Base-by-base conservation (phyloP, 2,113 vertebrate genomes). In the Rhinopomastus cyanomelas region DNA sequence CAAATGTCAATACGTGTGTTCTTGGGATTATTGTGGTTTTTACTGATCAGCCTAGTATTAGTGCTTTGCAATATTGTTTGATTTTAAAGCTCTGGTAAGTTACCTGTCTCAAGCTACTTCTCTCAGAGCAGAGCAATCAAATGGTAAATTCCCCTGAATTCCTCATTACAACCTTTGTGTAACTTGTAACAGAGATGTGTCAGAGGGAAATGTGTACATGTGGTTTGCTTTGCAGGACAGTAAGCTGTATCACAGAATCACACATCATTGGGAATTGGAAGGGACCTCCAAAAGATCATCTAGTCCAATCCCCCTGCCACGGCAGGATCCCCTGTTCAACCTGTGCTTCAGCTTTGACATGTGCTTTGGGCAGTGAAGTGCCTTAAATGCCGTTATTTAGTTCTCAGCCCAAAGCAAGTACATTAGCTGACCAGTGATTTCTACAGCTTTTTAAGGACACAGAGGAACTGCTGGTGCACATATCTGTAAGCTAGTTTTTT, bases 401-500 rank as follows among this genome's bases (percentile, higher is more conserved):
- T 8, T 55, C 22, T 74, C 0, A 57, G 65, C 78, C 23, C 1
- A 1, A 22, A 68, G 37, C 39, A 51, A 46, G 21, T 66, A 25
- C 5, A 7, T 49, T 14, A 32, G 32, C 12, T 76, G 56, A 32
- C 27, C 16, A 30, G 52, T 51, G 29, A 3, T 51, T 81, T 34
- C 42, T 48, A 17, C 26, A 42, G 48, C 11, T 66, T 65, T 74
- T 67, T 64, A 51, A 67, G 48, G 77, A 26, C 16, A 2, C 8
- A 7, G 4, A 46, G 65, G 30, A 37, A 5, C 0, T 69, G 39
- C 39, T 73, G 42, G n/a, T 32, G 49, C 5, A 14, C 5, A 1
- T 46, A 39, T 8, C 8, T 64, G n/a, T 48, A 61, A 87, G 37
- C 75, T 68, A 0, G n/a, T n/a, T 6, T 66, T 2, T 17, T 52